Evolutionary conservation across 30 jellyfish, hydroid and myxozoan genomes (phyloP), one percentile per base, ranked within the genome.

Genomic region (Aurelia sp.): DNA sequence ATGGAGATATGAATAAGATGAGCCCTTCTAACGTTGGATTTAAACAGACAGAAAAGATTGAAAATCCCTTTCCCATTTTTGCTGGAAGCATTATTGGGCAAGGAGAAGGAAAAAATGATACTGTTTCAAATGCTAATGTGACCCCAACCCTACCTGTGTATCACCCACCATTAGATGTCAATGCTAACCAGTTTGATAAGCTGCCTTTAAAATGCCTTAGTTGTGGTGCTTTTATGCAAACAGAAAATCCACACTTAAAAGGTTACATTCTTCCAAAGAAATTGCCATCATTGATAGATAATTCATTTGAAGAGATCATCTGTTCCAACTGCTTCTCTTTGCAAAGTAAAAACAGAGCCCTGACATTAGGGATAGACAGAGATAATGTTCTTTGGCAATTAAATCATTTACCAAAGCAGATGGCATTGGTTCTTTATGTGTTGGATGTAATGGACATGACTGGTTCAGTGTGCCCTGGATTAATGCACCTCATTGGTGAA

Each of bases 151-250:
- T 82, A 3, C 79, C 85, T 11, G 47, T 82, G 41, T 66, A 59
- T 44, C 60, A 35, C 16, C 91, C 78, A 13, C 21, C 61, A 11
- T 20, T 51, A 18, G 67, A 70, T 8, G 63, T 51, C 37, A 33
- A 66, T 47, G 89, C 98, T 13, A 86, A 87, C 30, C 91, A 76
- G 27, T 92, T 92, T 87, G 78, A 74, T 12, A 65, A 73, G 52
- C 80, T 86, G 5, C 97, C 97, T 18, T 67, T 92, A 18, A 92
- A 86, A 68, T 92, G 98, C 51, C 68, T 76, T 18, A 40, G 96
- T 21, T 92, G 98, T 68, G 98, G 98, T 15, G 74, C 92, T 11
- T 68, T 87, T 35, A 53, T 92, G 66, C 98, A 92, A 59, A 92
- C 92, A 10, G 82, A 73, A 52, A 72, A 86, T 41, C 64, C 82